Evolutionary conservation across 2,797 vertebrate genomes (phyloP).

Genomic region (Iguana delicatissima): DNA sequence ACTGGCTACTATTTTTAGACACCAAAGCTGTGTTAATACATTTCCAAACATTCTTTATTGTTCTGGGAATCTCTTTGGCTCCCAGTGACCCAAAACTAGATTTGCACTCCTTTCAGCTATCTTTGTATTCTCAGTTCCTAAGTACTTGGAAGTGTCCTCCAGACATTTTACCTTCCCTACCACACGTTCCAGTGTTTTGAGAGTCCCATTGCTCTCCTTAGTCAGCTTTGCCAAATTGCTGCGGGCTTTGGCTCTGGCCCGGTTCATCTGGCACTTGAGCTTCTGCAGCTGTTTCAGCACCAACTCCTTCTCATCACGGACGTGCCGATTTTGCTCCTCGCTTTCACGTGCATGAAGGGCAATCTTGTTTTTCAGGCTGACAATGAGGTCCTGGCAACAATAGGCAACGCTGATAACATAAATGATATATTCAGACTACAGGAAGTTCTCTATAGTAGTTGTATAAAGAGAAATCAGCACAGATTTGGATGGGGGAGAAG

Average conservation of each 20-base stretch:
- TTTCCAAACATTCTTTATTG: neutral
- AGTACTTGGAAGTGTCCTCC: neutral
- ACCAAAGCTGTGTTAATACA: neutral
- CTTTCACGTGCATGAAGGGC: conserved; percentile 65
- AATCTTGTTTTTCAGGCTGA: conserved; percentile 70
- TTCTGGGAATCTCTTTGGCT: neutral
- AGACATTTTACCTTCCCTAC: conserved; percentile 77
- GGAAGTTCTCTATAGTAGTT: neutral
- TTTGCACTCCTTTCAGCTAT: neutral
- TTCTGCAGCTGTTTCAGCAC: conserved; percentile 73
- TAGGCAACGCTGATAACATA: neutral
- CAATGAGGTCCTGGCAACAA: conserved; percentile 78
- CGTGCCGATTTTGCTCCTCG: conserved; percentile 64
- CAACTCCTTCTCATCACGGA: conserved; percentile 74
- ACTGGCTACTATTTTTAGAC: neutral
- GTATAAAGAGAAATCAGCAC: neutral
- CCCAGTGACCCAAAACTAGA: neutral
- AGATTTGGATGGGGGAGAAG: neutral
- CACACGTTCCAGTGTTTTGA: conserved; percentile 74
- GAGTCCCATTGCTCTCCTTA: conserved; percentile 75
- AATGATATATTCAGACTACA: neutral
- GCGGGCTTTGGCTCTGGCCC: conserved; percentile 62
- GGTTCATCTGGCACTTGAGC: conserved; percentile 77
- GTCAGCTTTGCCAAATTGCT: conserved; percentile 76
- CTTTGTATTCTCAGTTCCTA: neutral